Evolutionary conservation across 2,888 invertebrate species (phyloP), one percentile per base, ranked within the genome.

Genomic region (Aelia acuminata): DNA sequence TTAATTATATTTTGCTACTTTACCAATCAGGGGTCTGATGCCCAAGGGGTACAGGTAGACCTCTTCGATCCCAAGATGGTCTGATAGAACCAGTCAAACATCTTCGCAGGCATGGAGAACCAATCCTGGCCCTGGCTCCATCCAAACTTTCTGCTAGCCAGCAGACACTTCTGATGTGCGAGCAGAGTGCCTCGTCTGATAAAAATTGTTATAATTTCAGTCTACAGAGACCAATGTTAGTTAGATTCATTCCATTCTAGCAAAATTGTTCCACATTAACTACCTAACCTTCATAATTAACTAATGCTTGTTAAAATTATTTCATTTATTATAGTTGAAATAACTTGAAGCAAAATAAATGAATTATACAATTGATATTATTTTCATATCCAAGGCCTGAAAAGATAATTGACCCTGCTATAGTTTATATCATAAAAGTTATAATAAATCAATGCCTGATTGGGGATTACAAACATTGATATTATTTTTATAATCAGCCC

Each of bases 111-210:
- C 96, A 96, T 10, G 96, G 96, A 90, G 95, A 95, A 0, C 96
- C 96, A 88, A 91, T 92, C 89, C 92, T 92, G 11, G 93, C 92
- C 1, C 91, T 90, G 47, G 92, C 91, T 0, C 93, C 93, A 92
- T 95, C 94, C 91, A 96, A 92, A 91, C 95, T 96, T 92, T 96
- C 96, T 0, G 96, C 96, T 93, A 96, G 95, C 92, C 95, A 96
- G 92, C 96, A 96, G 90, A 96, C 94, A 10, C 95, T 94, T 95
- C 96, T 96, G 91, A 96, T 95, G 92, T 96, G 96, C 91, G 96
- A 96, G 93, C 96, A 96, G 0, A 96, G 93, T 87, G 96, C 95
- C 89, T 94, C 93, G 91, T 95, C 96, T 96, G 91, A 84, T 91
- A 90, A 87, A 88, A 84, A 88, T 35, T 70, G n/a, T 31, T 20